These are phyloP conservation scores for Xestia rhomboidea DNA, from an alignment of 2,888 invertebrate genomes.

Conservation along the genomic window DNA sequence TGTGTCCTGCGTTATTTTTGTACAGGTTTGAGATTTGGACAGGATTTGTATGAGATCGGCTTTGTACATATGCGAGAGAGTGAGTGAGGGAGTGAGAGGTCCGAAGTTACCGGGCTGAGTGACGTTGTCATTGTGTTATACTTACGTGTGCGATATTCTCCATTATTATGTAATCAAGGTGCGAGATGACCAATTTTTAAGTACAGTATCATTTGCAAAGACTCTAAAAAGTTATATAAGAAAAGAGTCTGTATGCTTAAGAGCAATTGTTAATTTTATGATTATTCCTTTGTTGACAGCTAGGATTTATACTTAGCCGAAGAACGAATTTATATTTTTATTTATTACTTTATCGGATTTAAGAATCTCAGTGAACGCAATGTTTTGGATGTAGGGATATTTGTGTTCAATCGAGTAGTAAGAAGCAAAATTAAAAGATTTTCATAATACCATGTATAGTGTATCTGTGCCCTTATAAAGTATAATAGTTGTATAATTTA, in stretches of 20 bases:
- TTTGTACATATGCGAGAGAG: constrained; percentile 74
- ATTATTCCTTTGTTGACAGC: constrained; percentile 55
- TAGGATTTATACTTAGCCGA: constrained; percentile 59
- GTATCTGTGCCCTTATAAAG: constrained; percentile 47
- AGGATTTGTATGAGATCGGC: constrained; percentile 64
- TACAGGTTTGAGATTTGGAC: constrained; percentile 69
- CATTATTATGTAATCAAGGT: constrained; percentile 18
- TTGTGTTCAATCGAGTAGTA: constrained; percentile 50
- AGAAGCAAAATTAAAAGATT: constrained; percentile 46
- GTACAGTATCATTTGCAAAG: constrained; percentile 61
- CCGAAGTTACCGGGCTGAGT: constrained; percentile 25
- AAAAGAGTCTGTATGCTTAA: constrained; percentile 14
- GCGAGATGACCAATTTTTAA: constrained; percentile 55
- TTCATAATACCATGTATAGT: constrained; percentile 55
- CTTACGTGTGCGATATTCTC: constrained; percentile 26
- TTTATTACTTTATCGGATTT: constrained; percentile 61
- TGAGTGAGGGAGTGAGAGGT: constrained; percentile 45
- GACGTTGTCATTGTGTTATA: constrained; percentile 41
- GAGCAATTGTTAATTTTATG: constrained; percentile 26
- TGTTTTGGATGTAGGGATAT: constrained; percentile 3
- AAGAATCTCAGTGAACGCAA: constrained; percentile 62
- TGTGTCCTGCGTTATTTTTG: constrained; percentile 75
- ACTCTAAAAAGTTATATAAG: constrained; percentile 15
- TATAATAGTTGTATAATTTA: constrained; percentile 57
- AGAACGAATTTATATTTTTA: constrained; percentile 67